Evolutionary conservation across 2,888 invertebrate genomes (phyloP).

Genomic region (Trypoxylon attenuatum): DNA sequence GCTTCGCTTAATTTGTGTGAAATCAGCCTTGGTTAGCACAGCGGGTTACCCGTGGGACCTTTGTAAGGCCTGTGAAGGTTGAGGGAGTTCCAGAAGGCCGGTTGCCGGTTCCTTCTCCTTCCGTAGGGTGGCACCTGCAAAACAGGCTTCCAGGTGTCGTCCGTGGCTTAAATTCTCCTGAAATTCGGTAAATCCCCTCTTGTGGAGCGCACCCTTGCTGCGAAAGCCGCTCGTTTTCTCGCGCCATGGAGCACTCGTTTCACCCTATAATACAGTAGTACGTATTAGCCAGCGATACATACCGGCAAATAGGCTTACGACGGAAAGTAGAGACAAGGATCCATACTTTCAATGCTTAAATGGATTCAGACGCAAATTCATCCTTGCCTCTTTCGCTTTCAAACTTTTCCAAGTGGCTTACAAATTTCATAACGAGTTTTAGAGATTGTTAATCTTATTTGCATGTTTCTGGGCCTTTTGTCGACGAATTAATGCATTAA

Average conservation of each 20-base stretch:
- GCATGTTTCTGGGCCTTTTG: too few relatives aligned
- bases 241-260: slow-evolving; percentile 7
- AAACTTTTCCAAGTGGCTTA: too few relatives aligned
- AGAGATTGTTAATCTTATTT: too few relatives aligned
- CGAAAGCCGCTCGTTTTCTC: slow-evolving; percentile 21
- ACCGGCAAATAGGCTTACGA: too few relatives aligned
- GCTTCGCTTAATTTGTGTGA: slow-evolving; percentile 67
- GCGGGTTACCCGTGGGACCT: slow-evolving; percentile 62
- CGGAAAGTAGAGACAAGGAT: too few relatives aligned
- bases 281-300: too few relatives aligned
- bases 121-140: slow-evolving; percentile 53
- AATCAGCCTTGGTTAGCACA: slow-evolving; percentile 61
- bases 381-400: too few relatives aligned
- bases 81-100: slow-evolving; percentile 22
- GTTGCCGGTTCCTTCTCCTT: slow-evolving; percentile 40
- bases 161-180: slow-evolving; percentile 22
- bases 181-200: slow-evolving; percentile 27
- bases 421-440: too few relatives aligned
- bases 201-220: slow-evolving; percentile 21
- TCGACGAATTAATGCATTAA: too few relatives aligned
- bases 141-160: slow-evolving; percentile 50
- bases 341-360: too few relatives aligned
- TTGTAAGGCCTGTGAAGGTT: slow-evolving; percentile 50
- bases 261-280: too few relatives aligned
- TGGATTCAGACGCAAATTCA: too few relatives aligned